Base-by-base conservation (phyloP, 2,888 invertebrate genomes). In the Andrena trimmerana region DNA sequence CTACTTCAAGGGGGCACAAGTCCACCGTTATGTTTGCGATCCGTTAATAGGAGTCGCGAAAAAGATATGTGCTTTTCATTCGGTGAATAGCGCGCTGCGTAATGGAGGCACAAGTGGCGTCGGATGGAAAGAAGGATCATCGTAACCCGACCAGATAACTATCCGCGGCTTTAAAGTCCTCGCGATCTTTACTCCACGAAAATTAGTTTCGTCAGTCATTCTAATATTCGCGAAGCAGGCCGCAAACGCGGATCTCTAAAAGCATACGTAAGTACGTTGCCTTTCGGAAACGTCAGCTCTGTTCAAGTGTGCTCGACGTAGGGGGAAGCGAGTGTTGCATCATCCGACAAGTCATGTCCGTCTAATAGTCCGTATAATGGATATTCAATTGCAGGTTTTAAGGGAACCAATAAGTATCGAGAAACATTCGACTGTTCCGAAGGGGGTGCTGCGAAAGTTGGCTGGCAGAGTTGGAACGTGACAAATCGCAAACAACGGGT, bases 401-500 rank as follows among this genome's bases (percentile, higher is more conserved):
- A 59, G 42, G 29, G 16, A 42, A 16, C 29, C 24, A 79, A 62
- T 70, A 78, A 80, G 66, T 50, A 78, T 24, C 24, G 59, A 52
- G 63, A 20, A 54, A 77, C 54, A 33, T 24, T 52, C 36, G 29
- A 59, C 59, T 50, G 13, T 29, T 33, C 50, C 48, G 7, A 59
- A 20, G 36, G 36, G 36, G 33, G 42, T 36, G 54, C 48, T 31
- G 31, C 24, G 36, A 33, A 33, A 36, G 65, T 27, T 54, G 36
- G 67, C 29, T 60, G 52, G 70, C 36, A 27, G 57, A 27, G 27
- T n/a, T 24, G 27, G 52, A 71, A 67, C 71, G 79, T 79, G 80
- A 80, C 80, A 80, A 80, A 80, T 80, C 79, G 71, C 27, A 66
- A 62, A 79, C 66, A 52, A 67, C 20, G 66, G 20, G 63, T 60